Evolutionary conservation across 2,888 invertebrate species (phyloP), one percentile per base, ranked within the genome.

Genomic region (Euclidia mi): DNA sequence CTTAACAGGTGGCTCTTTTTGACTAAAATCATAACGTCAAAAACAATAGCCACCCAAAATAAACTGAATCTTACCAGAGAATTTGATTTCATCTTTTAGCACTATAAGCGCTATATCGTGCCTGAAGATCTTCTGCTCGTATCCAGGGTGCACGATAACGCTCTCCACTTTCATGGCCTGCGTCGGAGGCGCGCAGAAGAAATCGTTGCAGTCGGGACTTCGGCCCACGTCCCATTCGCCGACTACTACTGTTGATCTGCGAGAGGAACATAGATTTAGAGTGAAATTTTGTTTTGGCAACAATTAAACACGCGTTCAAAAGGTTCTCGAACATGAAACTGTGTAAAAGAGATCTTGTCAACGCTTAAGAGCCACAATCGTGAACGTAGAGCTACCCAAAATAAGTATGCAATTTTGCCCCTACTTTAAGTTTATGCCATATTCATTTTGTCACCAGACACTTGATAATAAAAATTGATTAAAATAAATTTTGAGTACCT

Each of bases 21-120:
- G 2, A 29, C 9, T 29, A 29, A 29, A 2, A 29, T n/a, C 29
- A 29, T 10, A 29, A 29, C 6, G 2, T 6, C 4, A 32, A 32
- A 32, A 9, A 31, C 31, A 31, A 12, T 32, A 32, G 3, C 11
- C 2, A 32, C 12, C 1, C 7, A 14, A 4, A 34, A 34, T 10
- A 12, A 12, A 10, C 4, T 45, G 41, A 11, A 4, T 11, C 53
- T 58, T 72, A 94, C 94, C 94, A 31, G 93, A 89, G 72, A 82
- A 94, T 67, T 90, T 92, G 45, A 97, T 96, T 34, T 96, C 95
- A 0, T 96, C 95, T 85, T 96, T 96, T 1, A 97, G 90, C 49
- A 97, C 96, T 38, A 98, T 89, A 46, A 98, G 90, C 0, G 97
- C 97, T 66, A 98, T 96, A 79, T 98, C 97, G 76, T 97, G 96